Percentiles rank a stretch among this genome's conserved stretches.
These are phyloP conservation scores for Oceanodroma tethys DNA, from an alignment of 2,113 vertebrate genomes.

Conservation along the genomic window DNA sequence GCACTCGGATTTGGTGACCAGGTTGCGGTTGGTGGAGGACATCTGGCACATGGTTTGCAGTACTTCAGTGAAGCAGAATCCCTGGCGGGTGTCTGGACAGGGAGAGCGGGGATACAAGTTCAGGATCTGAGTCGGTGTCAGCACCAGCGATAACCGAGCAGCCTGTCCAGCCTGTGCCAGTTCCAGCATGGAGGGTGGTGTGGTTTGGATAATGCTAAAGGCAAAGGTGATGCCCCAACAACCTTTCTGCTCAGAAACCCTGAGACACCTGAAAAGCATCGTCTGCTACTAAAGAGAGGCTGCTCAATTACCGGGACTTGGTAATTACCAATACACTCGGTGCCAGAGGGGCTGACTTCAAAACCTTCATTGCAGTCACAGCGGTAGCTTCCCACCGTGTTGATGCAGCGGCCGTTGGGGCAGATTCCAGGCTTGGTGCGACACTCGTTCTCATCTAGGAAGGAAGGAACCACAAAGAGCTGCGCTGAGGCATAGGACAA, in stretches of 20 bases:
- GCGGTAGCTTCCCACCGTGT: constrained; percentile 87
- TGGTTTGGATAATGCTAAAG: not conserved
- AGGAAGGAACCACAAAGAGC: not conserved
- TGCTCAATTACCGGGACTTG: not conserved
- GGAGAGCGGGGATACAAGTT: accelerated
- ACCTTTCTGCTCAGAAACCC: not conserved
- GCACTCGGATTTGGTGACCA: constrained; percentile 89
- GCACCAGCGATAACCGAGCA: not conserved
- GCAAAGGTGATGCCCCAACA: not conserved
- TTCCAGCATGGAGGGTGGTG: accelerated
- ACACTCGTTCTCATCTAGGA: constrained; percentile 89
- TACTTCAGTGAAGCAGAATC: constrained; percentile 88
- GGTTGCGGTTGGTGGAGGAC: constrained; percentile 83
- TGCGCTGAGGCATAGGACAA: not conserved
- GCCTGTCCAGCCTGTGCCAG: not conserved
- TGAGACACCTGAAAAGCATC: not conserved
- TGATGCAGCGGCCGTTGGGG: constrained; percentile 87
- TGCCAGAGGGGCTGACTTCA: constrained; percentile 82
- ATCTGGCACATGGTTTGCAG: constrained; percentile 91
- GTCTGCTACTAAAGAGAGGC: not conserved
- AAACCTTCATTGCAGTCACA: constrained; percentile 91
- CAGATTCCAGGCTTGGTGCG: constrained; percentile 85
- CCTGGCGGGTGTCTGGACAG: constrained; percentile 83
- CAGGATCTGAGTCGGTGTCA: not conserved
- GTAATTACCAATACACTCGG: constrained; percentile 85